Base-by-base conservation (phyloP, 1,140 invertebrate genomes). In the Drosophila watanabei region DNA sequence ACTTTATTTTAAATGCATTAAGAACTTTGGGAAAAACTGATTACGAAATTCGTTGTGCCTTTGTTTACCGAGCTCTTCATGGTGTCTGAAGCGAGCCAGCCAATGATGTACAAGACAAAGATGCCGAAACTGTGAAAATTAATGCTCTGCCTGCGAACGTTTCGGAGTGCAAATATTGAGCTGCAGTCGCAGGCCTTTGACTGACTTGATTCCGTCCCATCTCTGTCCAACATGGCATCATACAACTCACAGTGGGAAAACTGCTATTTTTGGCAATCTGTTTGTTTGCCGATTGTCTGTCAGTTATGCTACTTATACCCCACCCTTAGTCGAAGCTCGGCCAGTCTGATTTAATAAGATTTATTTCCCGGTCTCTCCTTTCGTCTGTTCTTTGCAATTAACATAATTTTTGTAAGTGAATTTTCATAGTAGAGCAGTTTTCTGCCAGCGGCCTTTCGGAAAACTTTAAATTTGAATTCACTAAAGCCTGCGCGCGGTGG, bases 281-380 rank as follows among this genome's bases (percentile, higher is more conserved):
- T 87, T 88, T 87, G 85, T 87, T 88, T 89, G 85, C 80, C 85
- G 71, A 87, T 87, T 87, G 84, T 87, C 84, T 87, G 84, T 75
- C 80, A 82, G 83, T 82, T 86, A 86, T 86, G 83, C 83, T 85
- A 65, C 78, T 88, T 87, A 83, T 73, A 51, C 71, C 75, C 20
- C 61, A 70, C 76, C 56, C 65, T 37, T 37, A 37, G 13, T 28
- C 24, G 28, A 11, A 16, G 24, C 72, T 54, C 60, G 54, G 46
- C 51, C 75, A 52, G 46, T 35, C 58, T 79, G 75, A 79, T 87
- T 75, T 86, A 83, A 87, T 87, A 88, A 80, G 77, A 84, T 88
- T 77, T 77, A 77, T 88, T 80, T 6, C n/a, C 57, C 32, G 9
- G 18, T 20, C 35, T 32, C 51, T n/a, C 35, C 24, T 24, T 24